Evolutionary conservation across 2,888 invertebrate genomes (phyloP), one percentile per base, ranked within the genome.

Genomic region (Drosophila infuscata): DNA sequence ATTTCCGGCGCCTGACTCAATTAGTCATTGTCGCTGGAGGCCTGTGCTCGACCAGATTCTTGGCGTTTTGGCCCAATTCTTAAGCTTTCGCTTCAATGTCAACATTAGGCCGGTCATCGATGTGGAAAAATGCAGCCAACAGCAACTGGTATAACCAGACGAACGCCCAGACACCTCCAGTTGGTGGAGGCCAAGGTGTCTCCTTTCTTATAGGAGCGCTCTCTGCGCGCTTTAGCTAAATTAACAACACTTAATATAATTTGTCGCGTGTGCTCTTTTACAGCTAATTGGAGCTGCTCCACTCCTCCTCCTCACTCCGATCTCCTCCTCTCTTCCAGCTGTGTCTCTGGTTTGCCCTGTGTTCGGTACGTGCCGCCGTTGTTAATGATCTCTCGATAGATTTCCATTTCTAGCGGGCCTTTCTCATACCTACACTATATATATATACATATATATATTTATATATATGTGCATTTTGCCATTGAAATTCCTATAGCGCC

Each of bases 31-130:
- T 66, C 67, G 61, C 53, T 58, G 41, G 43, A 11, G 51, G 48
- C 20, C 38, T 53, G 65, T 41, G 48, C 41, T 43, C 57, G 41
- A 60, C 79, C 52, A 70, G 73, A 69, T 76, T 82, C 73, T 67
- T 54, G 43, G 46, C 80, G 76, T 76, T 90, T 82, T 78, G 77
- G 85, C 88, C 83, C 74, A 83, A 43, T 83, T 82, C 81, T 79
- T 71, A 46, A 48, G 89, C 84, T 84, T 86, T 86, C 85, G 85
- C 90, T 89, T 84, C 88, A 89, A 88, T 89, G 90, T 84, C 90
- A 88, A 66, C 64, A 62, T 76, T 82, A 74, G 67, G 79, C 66
- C 79, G 86, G 78, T 88, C 89, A 87, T 88, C 89, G 83, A 90
- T 83, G 81, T 79, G 79, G 64, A 76, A 67, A 73, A 65, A 60